Evolutionary conservation across 2,797 vertebrate genomes (phyloP), one percentile per base, ranked within the genome.

Genomic region (Molothrus ater): DNA sequence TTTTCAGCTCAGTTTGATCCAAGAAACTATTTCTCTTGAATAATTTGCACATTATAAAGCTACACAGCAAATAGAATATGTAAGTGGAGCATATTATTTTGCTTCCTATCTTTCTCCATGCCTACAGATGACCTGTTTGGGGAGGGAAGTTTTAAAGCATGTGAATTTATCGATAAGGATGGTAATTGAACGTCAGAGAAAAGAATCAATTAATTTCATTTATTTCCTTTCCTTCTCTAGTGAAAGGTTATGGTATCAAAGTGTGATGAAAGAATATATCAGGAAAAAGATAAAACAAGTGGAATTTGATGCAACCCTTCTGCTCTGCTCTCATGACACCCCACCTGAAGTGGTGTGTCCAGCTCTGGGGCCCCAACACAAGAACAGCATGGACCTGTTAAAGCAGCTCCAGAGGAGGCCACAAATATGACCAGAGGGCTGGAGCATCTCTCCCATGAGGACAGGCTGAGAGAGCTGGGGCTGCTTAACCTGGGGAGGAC

Each of bases 21-120:
- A 76, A 88, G 73, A 82, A 95, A 86, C 79, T 84, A 88, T 94
- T 96, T 94, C 64, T 91, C 78, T 96, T 93, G 91, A 90, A 83
- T 80, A 73, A 71, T 86, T 93, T 95, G 53, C 50, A 89, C 65
- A 86, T 93, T 72, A 56, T 53, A 81, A 92, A 93, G 34, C 75
- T 93, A 69, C 51, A 79, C 14, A 94, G 81, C 83, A 93, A 94
- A 96, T 3, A 82, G 63, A 92, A 76, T 90, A 86, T 43, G 16
- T 78, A 95, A 88, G 63, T 63, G 31, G 40, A 84, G 56, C 56
- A 81, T 88, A 57, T 69, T 16, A 66, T 90, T 93, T 91, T 92
- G 18, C 78, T 88, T 81, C 32, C 24, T 60, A 40, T 64, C 42
- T 18, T 83, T 83, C 54, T 70, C 32, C 59, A 29, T 63, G 61